Base-by-base conservation (phyloP, 2,797 vertebrate species). In the Pterois miles region DNA sequence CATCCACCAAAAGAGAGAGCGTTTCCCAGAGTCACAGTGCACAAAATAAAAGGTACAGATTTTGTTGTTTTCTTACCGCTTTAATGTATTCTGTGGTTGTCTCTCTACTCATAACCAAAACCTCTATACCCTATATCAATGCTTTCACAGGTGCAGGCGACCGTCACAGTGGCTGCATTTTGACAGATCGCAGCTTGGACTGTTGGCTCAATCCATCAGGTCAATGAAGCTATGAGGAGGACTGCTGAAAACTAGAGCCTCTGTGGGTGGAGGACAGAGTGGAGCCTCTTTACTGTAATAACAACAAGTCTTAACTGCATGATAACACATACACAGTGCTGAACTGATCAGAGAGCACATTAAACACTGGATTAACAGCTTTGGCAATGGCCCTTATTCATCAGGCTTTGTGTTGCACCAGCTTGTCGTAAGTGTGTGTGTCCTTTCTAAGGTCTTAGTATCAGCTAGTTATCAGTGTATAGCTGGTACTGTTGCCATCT, bases 81-180 rank as follows among this genome's bases (percentile, higher is more conserved):
- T 34, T 2, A 34, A 65, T 38, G 22, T 64, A 27, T 43, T 52
- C 14, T 67, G 31, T 23, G n/a, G 3, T 38, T 27, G 6, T 14
- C 52, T 63, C 22, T 36, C 4, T 40, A 16, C 31, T 74, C 6
- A 31, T 71, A 31, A 83, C 40, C 20, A 71, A 46, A 27, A 56
- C 14, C 4, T 71, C 29, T 78, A 31, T 57, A 11, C 4, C 68
- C 29, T 78, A 31, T 57, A 11, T 84, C 40, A 20, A 59, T 63
- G 50, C 48, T 70, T 67, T 67, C 50, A 25, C 40, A 89, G 88
- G 64, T 71, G 2, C 60, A 98, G 95, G 84, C 86, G 96, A 46
- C 98, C 98, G 0, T 99, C 98, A 0, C 95, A 97, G 69, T 99
- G 98, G 98, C 93, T 99, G 65, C 96, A 95, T 79, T 88, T 99